phyloP scores from a whole-genome alignment of 2,797 vertebrate genomes.

The Poeciliopsis turneri region DNA sequence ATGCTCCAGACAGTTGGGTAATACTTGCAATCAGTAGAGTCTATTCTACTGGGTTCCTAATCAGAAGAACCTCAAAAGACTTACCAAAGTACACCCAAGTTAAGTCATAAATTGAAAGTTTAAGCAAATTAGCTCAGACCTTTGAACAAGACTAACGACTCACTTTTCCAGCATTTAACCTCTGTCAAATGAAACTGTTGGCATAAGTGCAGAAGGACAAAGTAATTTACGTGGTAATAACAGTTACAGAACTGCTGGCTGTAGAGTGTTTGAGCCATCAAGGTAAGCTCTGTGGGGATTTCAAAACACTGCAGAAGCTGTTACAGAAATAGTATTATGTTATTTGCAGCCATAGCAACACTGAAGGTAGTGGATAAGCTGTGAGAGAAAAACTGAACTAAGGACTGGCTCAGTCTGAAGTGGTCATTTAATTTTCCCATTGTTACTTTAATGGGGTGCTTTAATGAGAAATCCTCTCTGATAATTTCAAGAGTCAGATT shows the following conservation, averaged over 20 bases:
- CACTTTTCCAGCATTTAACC: background rate
- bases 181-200: slow-evolving; percentile 13
- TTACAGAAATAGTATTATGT: slow-evolving; percentile 1
- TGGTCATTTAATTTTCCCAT: slow-evolving; percentile 22
- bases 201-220: slow-evolving; percentile 3
- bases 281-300: slow-evolving; percentile 4
- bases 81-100: background rate
- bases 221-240: slow-evolving; percentile 37
- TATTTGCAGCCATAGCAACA: background rate
- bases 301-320: slow-evolving; percentile 2
- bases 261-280: slow-evolving; percentile 20
- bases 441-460: slow-evolving; percentile 15
- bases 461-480: slow-evolving; percentile 7
- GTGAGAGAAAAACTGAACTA: slow-evolving; percentile 5
- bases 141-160: background rate
- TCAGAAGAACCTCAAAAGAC: background rate
- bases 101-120: background rate
- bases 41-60: background rate
- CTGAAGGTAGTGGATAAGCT: slow-evolving; percentile 7
- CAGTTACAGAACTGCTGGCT: background rate
- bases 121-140: background rate
- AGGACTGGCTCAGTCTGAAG: background rate
- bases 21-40: background rate
- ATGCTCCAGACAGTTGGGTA: background rate
- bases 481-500: background rate